Evolutionary conservation across 2,888 invertebrate genomes (phyloP).

Genomic region (Trichopoda pennipes): DNA sequence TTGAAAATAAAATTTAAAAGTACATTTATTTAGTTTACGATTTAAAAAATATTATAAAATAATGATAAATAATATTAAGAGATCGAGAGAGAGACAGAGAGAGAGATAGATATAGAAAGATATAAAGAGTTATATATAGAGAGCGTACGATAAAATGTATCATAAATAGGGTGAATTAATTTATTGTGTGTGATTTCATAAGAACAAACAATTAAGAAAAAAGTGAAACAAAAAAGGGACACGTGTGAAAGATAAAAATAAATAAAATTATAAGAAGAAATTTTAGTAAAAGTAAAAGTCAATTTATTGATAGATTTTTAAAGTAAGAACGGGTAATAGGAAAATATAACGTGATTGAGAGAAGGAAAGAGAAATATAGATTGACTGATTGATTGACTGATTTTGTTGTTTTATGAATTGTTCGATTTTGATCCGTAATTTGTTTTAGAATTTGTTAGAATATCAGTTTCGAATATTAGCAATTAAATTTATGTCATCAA

Average conservation of each 20-base stretch:
- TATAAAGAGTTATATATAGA: constrained; percentile 2
- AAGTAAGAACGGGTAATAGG: neutral
- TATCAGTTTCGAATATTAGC: constrained; percentile 1
- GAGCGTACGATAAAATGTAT: constrained; percentile 53
- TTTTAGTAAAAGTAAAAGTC: constrained; percentile 1
- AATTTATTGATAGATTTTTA: constrained; percentile 25
- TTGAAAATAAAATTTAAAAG: constrained; percentile 22
- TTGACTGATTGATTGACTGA: constrained; percentile 56
- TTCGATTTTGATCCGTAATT: constrained; percentile 60
- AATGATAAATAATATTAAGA: constrained; percentile 27
- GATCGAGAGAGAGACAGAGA: constrained; percentile 41
- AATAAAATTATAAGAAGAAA: constrained; percentile 27
- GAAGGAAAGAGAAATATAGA: constrained; percentile 28
- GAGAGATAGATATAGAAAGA: neutral
- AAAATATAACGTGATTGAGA: constrained; percentile 22
- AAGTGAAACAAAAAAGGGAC: constrained; percentile 27
- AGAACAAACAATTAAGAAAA: constrained; percentile 18
- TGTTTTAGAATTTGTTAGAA: constrained; percentile 6
- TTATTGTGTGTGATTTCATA: constrained; percentile 41
- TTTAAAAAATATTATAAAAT: constrained; percentile 18
- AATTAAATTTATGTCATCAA: neutral
- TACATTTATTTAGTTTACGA: constrained; percentile 32
- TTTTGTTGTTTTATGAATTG: constrained; percentile 66
- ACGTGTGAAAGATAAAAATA: constrained; percentile 28
- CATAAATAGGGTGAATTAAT: constrained; percentile 35